These are phyloP conservation scores for Rhinophrynus dorsalis DNA, from an alignment of 2,797 vertebrate species.

Conservation along the genomic window DNA sequence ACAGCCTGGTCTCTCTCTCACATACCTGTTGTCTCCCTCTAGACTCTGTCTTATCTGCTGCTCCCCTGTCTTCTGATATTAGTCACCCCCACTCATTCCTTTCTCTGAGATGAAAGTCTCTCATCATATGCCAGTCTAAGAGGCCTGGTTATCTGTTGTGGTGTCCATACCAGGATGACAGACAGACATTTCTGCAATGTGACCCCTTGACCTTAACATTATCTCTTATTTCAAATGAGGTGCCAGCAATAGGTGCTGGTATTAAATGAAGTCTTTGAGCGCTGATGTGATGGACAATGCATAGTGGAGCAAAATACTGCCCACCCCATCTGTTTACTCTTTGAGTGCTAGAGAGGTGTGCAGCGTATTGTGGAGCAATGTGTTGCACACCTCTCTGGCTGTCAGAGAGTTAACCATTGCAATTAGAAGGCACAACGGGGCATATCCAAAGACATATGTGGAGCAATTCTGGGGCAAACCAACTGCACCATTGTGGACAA, in stretches of 20 bases:
- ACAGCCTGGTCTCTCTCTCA: neutral
- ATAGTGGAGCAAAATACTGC: too few relatives aligned
- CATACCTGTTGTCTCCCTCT: conserved; percentile 21
- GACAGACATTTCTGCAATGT: conserved; percentile 34
- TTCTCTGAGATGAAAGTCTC: conserved; percentile 24
- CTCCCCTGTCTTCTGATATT: neutral
- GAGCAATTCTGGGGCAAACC: too few relatives aligned
- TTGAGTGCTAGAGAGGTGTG: too few relatives aligned
- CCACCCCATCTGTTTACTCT: too few relatives aligned
- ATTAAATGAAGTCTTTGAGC: neutral
- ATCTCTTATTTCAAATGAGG: neutral
- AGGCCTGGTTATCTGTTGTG: conserved; percentile 4
- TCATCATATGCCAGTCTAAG: neutral
- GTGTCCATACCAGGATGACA: conserved; percentile 17
- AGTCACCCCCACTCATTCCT: neutral
- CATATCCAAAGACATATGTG: too few relatives aligned
- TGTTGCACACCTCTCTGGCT: too few relatives aligned
- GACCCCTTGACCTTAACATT: neutral
- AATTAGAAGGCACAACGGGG: too few relatives aligned
- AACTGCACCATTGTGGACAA: too few relatives aligned
- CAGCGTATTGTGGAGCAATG: too few relatives aligned
- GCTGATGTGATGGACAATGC: too few relatives aligned
- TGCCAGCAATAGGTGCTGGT: neutral
- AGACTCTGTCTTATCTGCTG: conserved; percentile 18
- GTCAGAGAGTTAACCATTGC: too few relatives aligned